Conservation (phyloP, 2,797 vertebrate genomes). For the Mallotus villosus region DNA sequence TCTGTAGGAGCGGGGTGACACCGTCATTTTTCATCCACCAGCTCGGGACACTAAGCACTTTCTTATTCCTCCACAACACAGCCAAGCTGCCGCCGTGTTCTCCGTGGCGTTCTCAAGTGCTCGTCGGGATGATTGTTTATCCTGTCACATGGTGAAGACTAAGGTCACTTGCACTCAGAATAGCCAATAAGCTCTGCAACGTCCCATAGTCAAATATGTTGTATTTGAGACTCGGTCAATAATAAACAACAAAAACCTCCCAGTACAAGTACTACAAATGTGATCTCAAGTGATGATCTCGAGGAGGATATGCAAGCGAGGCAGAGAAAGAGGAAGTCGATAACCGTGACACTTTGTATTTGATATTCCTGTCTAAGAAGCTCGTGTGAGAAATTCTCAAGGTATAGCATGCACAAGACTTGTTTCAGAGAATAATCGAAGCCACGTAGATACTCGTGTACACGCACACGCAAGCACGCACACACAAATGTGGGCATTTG, state of each 20-base stretch:
- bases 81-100: constrained; percentile 47
- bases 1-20: constrained; percentile 43
- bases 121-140: constrained; percentile 35
- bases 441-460: not conserved
- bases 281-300: no score
- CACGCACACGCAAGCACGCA: not conserved
- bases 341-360: not conserved
- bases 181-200: not conserved
- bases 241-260: not conserved
- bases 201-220: not conserved
- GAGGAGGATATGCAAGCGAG: no score
- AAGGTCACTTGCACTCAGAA: constrained; percentile 17
- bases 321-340: no score
- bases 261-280: not conserved
- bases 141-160: constrained; percentile 21
- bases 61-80: constrained; percentile 41
- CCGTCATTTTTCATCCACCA: constrained; percentile 61
- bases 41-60: constrained; percentile 60
- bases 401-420: constrained; percentile 32
- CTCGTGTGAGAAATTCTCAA: constrained; percentile 27
- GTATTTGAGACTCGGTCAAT: not conserved
- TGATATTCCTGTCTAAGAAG: constrained; percentile 38
- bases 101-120: constrained; percentile 17
- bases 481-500: not conserved
- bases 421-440: not conserved